Evolutionary conservation across 2,888 invertebrate genomes (phyloP), one percentile per base, ranked within the genome.

Genomic region (Catocala sponsa): DNA sequence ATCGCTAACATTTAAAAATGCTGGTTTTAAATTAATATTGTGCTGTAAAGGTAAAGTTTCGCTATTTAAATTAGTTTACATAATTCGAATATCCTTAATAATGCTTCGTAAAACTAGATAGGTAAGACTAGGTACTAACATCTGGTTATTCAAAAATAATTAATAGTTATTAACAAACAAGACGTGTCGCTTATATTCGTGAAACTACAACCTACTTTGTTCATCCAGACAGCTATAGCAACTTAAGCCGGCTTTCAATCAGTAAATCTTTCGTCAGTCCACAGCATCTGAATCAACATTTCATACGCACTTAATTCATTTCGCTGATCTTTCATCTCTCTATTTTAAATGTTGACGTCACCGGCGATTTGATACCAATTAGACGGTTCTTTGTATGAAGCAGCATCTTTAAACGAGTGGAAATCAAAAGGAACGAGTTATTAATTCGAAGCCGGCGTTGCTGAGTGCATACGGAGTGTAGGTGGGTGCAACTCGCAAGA

Each of bases 401-500:
- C 47, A 63, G 48, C 63, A 65, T 60, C 68, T 69, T 58, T 56
- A 70, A 54, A 59, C 7, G 44, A 64, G 44, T 63, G 66, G 72
- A 74, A 76, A 81, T 76, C 74, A 80, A 70, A 63, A 65, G 68
- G 69, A 76, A 70, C 65, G 51, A 64, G 55, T 56, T 53, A 65
- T 68, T 63, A 58, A 74, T 70, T 69, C 54, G n/a, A 59, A 65
- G 60, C 49, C 56, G 59, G 56, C 65, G 52, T 69, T 51, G 46
- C 60, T 66, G 57, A 70, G 63, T 68, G 68, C 69, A 72, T 56
- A 33, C 62, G 46, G 67, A 54, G 70, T 74, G 78, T 78, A 74
- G 74, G 82, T 80, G 79, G 72, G 72, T 78, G 79, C 70, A 76
- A 65, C 72, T 75, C 64, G 68, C 69, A 74, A 78, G 62, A 80